These are phyloP conservation scores for Syngnathus floridae DNA, from an alignment of 2,113 vertebrate species.

Conservation along the genomic window DNA sequence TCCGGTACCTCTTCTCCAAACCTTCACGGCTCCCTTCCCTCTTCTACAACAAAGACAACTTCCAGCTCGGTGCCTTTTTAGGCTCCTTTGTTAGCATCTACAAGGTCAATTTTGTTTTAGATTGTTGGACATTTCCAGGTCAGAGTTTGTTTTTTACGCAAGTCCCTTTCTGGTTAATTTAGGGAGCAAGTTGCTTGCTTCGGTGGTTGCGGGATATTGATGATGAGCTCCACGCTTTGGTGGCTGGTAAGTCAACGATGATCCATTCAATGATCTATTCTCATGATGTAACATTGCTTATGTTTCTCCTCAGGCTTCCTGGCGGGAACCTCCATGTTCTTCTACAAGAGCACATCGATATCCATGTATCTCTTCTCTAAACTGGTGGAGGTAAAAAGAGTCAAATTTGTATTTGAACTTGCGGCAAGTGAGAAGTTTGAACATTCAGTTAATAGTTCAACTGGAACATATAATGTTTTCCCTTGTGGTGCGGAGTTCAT, in stretches of 20 bases:
- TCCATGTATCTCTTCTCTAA: conserved; percentile 98
- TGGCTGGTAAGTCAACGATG: conserved; percentile 78
- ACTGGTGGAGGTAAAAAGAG: conserved; percentile 84
- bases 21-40: conserved; percentile 87
- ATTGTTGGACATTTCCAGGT: not conserved
- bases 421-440: not conserved
- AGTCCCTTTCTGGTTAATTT: conserved; percentile 9
- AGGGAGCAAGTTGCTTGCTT: conserved; percentile 95
- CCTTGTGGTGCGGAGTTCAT: not conserved
- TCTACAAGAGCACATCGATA: conserved; percentile 98
- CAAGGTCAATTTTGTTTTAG: conserved; percentile 75
- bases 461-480: not conserved
- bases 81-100: conserved; percentile 98
- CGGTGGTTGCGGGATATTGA: conserved; percentile 93
- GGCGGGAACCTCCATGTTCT: conserved; percentile 96
- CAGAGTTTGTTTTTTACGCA: not conserved
- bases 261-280: not conserved
- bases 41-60: conserved; percentile 98
- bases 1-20: conserved; percentile 88
- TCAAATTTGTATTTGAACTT: not conserved
- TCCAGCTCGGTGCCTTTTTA: conserved; percentile 92
- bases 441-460: not conserved
- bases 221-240: conserved; percentile 92
- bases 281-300: not conserved
- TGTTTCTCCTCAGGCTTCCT: conserved; percentile 76